phyloP scores from a whole-genome alignment of 2,113 vertebrate genomes.

The Daboia siamensis region DNA sequence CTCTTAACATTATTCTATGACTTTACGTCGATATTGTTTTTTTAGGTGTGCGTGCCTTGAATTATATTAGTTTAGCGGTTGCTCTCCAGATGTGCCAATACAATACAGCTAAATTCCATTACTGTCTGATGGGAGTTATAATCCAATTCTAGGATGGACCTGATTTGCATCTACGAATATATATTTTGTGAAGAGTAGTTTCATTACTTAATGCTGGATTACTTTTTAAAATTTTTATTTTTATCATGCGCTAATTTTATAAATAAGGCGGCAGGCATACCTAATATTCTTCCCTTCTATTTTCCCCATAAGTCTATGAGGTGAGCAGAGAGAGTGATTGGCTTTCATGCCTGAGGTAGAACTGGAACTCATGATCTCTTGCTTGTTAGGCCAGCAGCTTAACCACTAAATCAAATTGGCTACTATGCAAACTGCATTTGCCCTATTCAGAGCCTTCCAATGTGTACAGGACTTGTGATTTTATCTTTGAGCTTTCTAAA shows the following conservation, averaged over 20 bases:
- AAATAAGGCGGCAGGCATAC: neutral
- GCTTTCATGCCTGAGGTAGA: neutral
- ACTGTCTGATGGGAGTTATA: neutral
- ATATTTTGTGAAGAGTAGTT: neutral
- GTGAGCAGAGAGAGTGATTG: neutral
- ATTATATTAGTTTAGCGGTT: neutral
- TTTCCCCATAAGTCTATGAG: neutral
- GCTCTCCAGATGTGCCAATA: neutral
- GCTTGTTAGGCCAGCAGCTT: neutral
- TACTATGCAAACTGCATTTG: neutral
- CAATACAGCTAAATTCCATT: neutral
- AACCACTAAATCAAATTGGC: neutral
- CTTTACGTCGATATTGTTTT: neutral
- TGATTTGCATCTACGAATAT: neutral
- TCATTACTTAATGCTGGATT: neutral
- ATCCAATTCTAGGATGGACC: neutral
- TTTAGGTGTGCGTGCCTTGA: neutral
- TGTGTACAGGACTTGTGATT: neutral
- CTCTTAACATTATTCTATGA: neutral
- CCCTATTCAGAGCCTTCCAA: neutral
- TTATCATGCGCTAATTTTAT: neutral
- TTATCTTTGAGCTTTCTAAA: neutral
- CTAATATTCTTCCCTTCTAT: neutral
- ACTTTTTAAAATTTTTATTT: neutral
- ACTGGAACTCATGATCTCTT: neutral